Base-by-base conservation (phyloP, 2,797 vertebrate genomes). In the Brotula barbata region DNA sequence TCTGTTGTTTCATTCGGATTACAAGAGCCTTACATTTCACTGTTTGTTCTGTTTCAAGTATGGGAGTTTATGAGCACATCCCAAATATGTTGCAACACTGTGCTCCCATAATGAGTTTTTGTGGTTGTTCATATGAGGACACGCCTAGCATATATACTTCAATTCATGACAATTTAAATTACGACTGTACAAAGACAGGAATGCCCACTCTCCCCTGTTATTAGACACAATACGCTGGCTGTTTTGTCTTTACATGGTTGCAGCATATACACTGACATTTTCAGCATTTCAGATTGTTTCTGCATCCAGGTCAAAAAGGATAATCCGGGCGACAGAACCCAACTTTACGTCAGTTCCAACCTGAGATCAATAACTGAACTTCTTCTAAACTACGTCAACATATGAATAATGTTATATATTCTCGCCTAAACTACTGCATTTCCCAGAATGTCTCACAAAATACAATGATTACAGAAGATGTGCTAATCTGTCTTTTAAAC, bases 381-480 rank as follows among this genome's bases (percentile, higher is more conserved):
- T n/a, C n/a, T n/a, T n/a, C n/a, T n/a, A n/a, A n/a, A n/a, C n/a
- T n/a, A n/a, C n/a, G n/a, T n/a, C n/a, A n/a, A n/a, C n/a, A n/a
- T n/a, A n/a, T 2, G 3, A 20, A 7, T 37, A 36, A 52, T 52
- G 3, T 7, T 7, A 28, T 7, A 28, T 7, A 28, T 28, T 28
- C 25, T 28, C 25, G 25, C 25, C 7, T 7, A 3, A 28, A 7
- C 25, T 3, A 21, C 15, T 50, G 2, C 28, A 33, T 31, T 14
- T 49, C 23, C 15, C 16, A 7, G 7, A 15, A 9, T 60, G 44
- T 3, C n/a, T 49, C 44, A 25, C 31, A 6, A 49, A 43, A 47
- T 41, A 59, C 10, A 17, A 5, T 42, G 5, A 61, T 31, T 64
- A 58, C 22, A 64, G n/a, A 47, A 10, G 16, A 16, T 41, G 49